Percentiles rank a stretch among this genome's conserved stretches.
Conservation (phyloP, 2,797 vertebrate genomes). For the Kryptopterus vitreolus region DNA sequence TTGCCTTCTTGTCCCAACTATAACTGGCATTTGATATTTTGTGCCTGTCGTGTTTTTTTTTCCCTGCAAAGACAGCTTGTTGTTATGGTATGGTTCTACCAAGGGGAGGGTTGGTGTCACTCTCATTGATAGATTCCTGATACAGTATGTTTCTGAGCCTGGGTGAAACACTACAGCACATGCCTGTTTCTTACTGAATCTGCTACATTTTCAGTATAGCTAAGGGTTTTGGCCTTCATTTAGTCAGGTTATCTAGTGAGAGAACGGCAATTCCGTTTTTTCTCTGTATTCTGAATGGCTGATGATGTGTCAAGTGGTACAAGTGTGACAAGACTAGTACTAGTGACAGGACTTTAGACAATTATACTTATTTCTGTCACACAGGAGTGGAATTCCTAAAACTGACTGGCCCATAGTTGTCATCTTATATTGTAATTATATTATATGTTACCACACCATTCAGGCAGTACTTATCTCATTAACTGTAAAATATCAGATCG, state of each 20-base stretch:
- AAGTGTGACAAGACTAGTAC: neutral
- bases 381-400: no score
- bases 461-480: no score
- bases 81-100: constrained; percentile 61
- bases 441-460: no score
- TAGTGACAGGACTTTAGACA: constrained; percentile 3
- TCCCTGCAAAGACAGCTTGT: constrained; percentile 53
- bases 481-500: no score
- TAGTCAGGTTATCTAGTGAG: constrained; percentile 63
- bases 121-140: constrained; percentile 71
- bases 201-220: constrained; percentile 56
- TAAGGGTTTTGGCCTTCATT: constrained; percentile 59
- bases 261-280: constrained; percentile 56
- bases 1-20: constrained; percentile 65
- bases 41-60: constrained; percentile 67
- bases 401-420: no score
- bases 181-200: constrained; percentile 65
- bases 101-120: constrained; percentile 61
- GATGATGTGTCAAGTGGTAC: neutral
- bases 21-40: constrained; percentile 78
- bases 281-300: constrained; percentile 35
- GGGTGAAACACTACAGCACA: constrained; percentile 49
- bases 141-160: constrained; percentile 65
- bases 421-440: no score
- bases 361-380: neutral